Conservation (phyloP, 1,140 invertebrate species). For the Platyscapa corneri region DNA sequence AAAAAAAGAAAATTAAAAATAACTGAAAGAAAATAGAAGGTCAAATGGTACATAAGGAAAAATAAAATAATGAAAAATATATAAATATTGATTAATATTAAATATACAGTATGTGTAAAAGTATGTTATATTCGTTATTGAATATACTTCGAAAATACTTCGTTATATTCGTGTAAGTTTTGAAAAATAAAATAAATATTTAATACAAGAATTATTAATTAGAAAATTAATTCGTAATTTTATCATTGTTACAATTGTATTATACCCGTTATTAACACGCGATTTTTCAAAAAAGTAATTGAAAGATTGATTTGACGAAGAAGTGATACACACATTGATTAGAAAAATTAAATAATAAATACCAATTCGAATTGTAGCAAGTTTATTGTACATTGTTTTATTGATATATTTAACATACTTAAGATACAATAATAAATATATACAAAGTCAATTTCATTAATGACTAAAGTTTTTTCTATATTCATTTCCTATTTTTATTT, state of each 20-base stretch:
- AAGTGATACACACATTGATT: slow-evolving; percentile 35
- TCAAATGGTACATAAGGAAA: slow-evolving; percentile 39
- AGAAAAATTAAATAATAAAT: slow-evolving; percentile 50
- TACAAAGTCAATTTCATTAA: slow-evolving; percentile 68
- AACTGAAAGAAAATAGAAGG: neutral
- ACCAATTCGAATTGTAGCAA: slow-evolving; percentile 68
- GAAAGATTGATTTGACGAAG: slow-evolving; percentile 53
- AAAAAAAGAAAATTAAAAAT: slow-evolving; percentile 49
- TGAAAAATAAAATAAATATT: slow-evolving; percentile 41
- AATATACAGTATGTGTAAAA: slow-evolving; percentile 49
- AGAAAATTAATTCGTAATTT: slow-evolving; percentile 55
- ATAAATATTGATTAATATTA: slow-evolving; percentile 50
- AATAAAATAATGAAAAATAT: slow-evolving; percentile 28
- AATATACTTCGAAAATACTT: slow-evolving; percentile 57
- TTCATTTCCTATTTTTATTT: slow-evolving; percentile 38
- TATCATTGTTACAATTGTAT: slow-evolving; percentile 62
- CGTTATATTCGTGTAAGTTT: slow-evolving; percentile 61
- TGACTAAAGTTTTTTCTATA: slow-evolving; percentile 52
- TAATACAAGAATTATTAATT: slow-evolving; percentile 55
- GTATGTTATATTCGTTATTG: slow-evolving; percentile 51
- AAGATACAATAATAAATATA: slow-evolving; percentile 73
- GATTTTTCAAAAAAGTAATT: slow-evolving; percentile 59
- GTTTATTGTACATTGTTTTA: slow-evolving; percentile 75
- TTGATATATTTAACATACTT: slow-evolving; percentile 68
- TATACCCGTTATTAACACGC: slow-evolving; percentile 56